These are phyloP conservation scores for Mimachlamys varia DNA, from an alignment of 2,888 invertebrate genomes.

Conservation along the genomic window DNA sequence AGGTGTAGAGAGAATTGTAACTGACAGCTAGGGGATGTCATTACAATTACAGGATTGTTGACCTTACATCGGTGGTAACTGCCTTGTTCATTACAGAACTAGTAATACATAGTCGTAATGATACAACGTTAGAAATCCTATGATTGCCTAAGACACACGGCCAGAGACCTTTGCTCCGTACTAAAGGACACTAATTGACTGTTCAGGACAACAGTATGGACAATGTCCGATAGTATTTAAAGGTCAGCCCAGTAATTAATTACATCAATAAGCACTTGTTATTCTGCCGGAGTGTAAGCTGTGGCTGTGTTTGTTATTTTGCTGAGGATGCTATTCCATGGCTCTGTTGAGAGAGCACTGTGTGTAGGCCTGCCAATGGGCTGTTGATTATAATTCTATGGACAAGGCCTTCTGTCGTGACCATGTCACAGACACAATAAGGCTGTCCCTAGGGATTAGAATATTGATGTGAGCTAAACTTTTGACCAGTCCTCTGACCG, in stretches of 20 bases:
- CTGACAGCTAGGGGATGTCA: too few relatives aligned
- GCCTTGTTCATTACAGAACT: too few relatives aligned
- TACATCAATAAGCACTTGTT: background rate
- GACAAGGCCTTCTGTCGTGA: background rate
- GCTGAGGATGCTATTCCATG: background rate
- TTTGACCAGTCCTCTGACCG: slow-evolving; percentile 27
- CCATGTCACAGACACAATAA: background rate
- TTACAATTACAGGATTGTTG: background rate
- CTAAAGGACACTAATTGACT: background rate
- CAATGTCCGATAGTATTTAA: background rate
- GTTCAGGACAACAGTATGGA: too few relatives aligned
- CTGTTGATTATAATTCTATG: background rate
- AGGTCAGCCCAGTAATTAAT: background rate
- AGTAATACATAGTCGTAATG: too few relatives aligned
- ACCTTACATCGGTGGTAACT: background rate
- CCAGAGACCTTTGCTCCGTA: background rate
- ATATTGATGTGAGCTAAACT: slow-evolving; percentile 24
- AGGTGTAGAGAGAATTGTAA: too few relatives aligned
- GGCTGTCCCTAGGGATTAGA: background rate
- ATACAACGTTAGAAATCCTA: too few relatives aligned
- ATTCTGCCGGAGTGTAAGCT: too few relatives aligned
- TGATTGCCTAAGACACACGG: background rate
- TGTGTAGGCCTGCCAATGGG: background rate
- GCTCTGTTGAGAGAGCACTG: background rate
- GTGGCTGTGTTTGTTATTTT: background rate